Evolutionary conservation across 1,140 invertebrate species (phyloP), one percentile per base, ranked within the genome.

Genomic region (Psilanteris sp.): DNA sequence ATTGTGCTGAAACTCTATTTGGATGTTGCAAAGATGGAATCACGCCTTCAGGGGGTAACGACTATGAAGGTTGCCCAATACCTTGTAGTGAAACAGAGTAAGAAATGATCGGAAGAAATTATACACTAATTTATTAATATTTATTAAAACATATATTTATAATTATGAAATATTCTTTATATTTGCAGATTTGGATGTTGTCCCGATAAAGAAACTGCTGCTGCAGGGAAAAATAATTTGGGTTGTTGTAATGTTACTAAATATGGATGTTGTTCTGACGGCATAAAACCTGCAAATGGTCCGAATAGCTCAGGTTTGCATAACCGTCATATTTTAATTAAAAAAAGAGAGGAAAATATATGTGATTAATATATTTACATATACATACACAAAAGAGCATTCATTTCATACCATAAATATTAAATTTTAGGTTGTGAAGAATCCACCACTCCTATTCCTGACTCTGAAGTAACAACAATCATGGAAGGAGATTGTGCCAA

Each of bases 1-100:
- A 91, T 7, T 97, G 96, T 79, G 90, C 91, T 0, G 92, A 93
- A 78, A 94, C 94, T 0, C 87, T 96, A 10, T 96, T 94, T 74
- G 94, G 94, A 1, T 98, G 96, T 82, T 97, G 96, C 81, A 91
- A 92, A 22, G 96, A 97, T 86, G 93, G 93, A 22, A 89, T 91
- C 55, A 95, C 93, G 3, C 87, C 91, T 7, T 93, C 96, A 0
- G 90, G 93, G 79, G 96, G 96, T 6, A 95, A 96, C 77, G 92
- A 96, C 64, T 89, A 92, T 54, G 93, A 96, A 82, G 96, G 95
- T 15, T 97, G 96, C 81, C 93, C 92, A 36, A 91, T 91, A 74
- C 90, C 91, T 13, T 94, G 93, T 82, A 86, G 89, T 13, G 85
- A 90, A 44, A 91, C 92, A 5, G 88, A 91, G 92, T 93, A 86